These are phyloP conservation scores for Whitmania pigra DNA, from an alignment of 1,140 invertebrate genomes.

Conservation along the genomic window DNA sequence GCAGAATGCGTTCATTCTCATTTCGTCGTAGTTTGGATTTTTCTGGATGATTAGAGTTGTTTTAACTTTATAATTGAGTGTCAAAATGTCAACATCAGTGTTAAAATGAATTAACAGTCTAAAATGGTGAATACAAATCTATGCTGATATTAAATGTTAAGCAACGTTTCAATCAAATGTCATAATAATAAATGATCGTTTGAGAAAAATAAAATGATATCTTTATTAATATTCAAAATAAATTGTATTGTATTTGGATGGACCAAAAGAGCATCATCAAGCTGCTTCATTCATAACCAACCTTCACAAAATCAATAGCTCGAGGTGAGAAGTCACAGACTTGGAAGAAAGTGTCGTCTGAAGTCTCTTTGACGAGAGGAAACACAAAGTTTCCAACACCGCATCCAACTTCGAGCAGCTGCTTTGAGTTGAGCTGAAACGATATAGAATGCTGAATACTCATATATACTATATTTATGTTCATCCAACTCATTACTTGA, in stretches of 20 bases:
- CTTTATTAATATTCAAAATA: too few relatives aligned
- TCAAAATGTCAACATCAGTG: too few relatives aligned
- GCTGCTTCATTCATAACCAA: slow-evolving; percentile 28
- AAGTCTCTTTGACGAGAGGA: slow-evolving; percentile 69
- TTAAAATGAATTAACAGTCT: too few relatives aligned
- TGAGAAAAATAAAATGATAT: too few relatives aligned
- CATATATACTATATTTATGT: not conserved
- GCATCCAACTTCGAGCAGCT: slow-evolving; percentile 74
- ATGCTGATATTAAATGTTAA: too few relatives aligned
- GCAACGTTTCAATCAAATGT: too few relatives aligned
- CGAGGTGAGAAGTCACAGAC: slow-evolving; percentile 86
- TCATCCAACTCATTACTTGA: not conserved
- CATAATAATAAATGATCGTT: too few relatives aligned
- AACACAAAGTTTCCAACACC: slow-evolving; percentile 94
- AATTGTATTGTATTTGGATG: too few relatives aligned
- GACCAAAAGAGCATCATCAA: slow-evolving; percentile 34
- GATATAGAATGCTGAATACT: slow-evolving; percentile 1
- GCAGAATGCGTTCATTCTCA: slow-evolving; percentile 59
- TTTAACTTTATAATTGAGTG: too few relatives aligned
- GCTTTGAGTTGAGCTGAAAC: slow-evolving; percentile 15
- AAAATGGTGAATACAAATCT: too few relatives aligned
- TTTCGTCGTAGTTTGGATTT: slow-evolving; percentile 49
- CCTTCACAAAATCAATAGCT: slow-evolving; percentile 74
- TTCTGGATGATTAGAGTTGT: slow-evolving; percentile 29
- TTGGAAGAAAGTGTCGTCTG: slow-evolving; percentile 54